Percentiles rank a stretch among this genome's conserved stretches.
phyloP scores from a whole-genome alignment of 2,113 vertebrate species.

The Calidris pugnax region DNA sequence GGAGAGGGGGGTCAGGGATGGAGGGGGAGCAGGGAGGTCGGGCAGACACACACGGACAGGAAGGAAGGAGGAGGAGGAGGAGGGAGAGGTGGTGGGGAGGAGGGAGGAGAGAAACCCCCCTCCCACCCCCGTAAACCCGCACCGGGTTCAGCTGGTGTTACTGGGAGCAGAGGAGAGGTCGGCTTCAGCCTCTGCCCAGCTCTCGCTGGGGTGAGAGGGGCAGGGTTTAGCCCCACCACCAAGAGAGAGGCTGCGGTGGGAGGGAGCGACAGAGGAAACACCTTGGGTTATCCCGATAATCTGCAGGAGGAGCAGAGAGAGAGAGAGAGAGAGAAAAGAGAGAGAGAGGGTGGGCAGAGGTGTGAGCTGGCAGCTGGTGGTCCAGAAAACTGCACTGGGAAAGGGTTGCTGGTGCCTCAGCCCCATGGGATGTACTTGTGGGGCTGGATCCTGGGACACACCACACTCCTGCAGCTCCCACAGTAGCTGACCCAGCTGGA shows the following conservation, averaged over 20 bases:
- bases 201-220: fast-evolving
- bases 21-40: not conserved
- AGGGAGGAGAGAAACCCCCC: not conserved
- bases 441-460: not conserved
- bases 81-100: not conserved
- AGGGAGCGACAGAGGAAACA: not conserved
- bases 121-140: not conserved
- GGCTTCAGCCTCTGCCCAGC: not conserved
- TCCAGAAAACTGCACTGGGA: not conserved
- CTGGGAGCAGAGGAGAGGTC: not conserved
- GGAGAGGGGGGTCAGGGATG: not conserved
- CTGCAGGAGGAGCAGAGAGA: conserved; percentile 2
- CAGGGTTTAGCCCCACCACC: not conserved
- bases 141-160: not conserved
- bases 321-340: not conserved
- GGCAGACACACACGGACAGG: conserved; percentile 40
- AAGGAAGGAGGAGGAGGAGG: conserved; percentile 29
- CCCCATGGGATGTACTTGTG: not conserved
- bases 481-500: fast-evolving
- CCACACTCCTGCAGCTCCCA: fast-evolving
- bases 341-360: not conserved
- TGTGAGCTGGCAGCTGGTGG: not conserved
- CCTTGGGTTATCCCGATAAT: not conserved
- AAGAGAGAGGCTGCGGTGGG: not conserved
- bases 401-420: not conserved